Evolutionary conservation across 2,888 invertebrate species (phyloP).

Genomic region (Nomada ruficornis): DNA sequence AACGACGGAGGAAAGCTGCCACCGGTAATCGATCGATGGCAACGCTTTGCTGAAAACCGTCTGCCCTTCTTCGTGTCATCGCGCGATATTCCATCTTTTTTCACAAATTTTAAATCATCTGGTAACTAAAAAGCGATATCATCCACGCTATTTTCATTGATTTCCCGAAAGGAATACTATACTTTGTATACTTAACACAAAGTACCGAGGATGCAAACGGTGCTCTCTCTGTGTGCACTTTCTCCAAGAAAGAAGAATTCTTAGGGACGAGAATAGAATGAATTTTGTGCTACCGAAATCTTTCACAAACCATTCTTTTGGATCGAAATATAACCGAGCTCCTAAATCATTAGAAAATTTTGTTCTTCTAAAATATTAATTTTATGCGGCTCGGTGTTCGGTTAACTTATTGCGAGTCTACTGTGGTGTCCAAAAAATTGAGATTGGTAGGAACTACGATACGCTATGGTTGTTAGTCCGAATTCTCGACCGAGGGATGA

Average conservation of each 20-base stretch:
- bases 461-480: too few relatives aligned
- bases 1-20: slow-evolving; percentile 10
- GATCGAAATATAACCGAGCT: too few relatives aligned
- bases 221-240: slow-evolving; percentile 12
- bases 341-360: too few relatives aligned
- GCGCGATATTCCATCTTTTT: too few relatives aligned
- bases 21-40: slow-evolving; percentile 33
- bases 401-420: too few relatives aligned
- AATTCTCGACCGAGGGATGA: neutral
- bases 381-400: too few relatives aligned
- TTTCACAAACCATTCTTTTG: neutral
- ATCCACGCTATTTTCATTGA: slow-evolving; percentile 2
- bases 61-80: neutral
- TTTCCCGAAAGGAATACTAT: slow-evolving; percentile 21
- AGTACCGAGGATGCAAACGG: neutral
- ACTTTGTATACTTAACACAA: neutral
- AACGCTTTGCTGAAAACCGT: slow-evolving; percentile 5
- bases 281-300: neutral
- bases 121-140: neutral
- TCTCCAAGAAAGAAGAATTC: neutral
- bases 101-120: neutral
- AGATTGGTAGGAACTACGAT: too few relatives aligned
- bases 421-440: too few relatives aligned
- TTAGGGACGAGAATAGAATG: neutral
- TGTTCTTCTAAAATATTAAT: neutral